Evolutionary conservation across 2,797 vertebrate species (phyloP), one percentile per base, ranked within the genome.

Genomic region (Phoxinus dragarum): DNA sequence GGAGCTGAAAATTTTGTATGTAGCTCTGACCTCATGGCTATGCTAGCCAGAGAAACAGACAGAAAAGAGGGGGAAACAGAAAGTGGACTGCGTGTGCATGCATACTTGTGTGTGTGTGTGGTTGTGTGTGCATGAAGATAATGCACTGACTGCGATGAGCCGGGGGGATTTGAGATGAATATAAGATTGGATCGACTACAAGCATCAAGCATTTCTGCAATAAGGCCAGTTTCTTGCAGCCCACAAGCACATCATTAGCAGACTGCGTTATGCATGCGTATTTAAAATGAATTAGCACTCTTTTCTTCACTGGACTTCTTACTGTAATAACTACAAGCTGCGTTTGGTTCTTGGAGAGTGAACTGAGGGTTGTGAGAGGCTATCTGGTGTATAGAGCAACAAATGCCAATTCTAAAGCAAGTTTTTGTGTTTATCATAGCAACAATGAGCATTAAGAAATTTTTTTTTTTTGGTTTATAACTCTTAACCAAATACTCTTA

Each of bases 1-100:
- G 59, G 90, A 94, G 91, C 91, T 93, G 91, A 92, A 94, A 94
- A 95, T 95, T 93, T 91, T 93, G 91, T 93, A 93, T 90, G 88
- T 72, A 93, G 90, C 90, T 92, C 88, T 94, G 94, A 96, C 94
- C 91, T 91, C 81, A 81, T 90, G 90, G 91, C 90, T 93, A 90
- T 91, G 88, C 75, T 86, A 91, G 88, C 81, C 90, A 90, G 89
- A 92, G 91, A 92, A 88, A 91, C 88, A 72, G 86, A 92, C 90
- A 91, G 87, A 88, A 89, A 87, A 88, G 88, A 38, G 82, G 71
- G 79, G 87, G 82, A 89, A 89, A 61, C 36, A 23, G n/a, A 69
- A 69, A 31, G 40, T 27, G n/a, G n/a, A 17, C 47, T 42, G 19
- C 9, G 38, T 27, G 52, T 75, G 90, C 88, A 87, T 89, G 87